Percentiles rank a stretch among this genome's conserved stretches.
These are phyloP conservation scores for Hirtodrosophila confusa DNA, from an alignment of 2,888 invertebrate species.

Conservation along the genomic window DNA sequence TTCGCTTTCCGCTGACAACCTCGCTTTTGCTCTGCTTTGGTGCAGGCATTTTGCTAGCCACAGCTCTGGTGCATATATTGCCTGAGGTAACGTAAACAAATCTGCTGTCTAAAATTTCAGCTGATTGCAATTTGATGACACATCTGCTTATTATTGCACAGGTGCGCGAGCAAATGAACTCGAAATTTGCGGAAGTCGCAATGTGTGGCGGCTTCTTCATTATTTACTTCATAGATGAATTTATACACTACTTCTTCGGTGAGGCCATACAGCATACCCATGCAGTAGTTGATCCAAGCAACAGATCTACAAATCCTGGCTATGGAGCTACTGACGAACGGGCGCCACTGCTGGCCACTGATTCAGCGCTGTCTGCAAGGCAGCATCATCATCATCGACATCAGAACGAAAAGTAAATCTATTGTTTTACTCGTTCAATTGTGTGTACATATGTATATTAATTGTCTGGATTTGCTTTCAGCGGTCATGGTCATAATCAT, in stretches of 20 bases:
- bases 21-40: constrained; percentile 91
- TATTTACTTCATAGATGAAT: constrained; percentile 90
- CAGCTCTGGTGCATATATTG: constrained; percentile 91
- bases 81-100: constrained; percentile 87
- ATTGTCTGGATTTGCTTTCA: constrained; percentile 20
- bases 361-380: not conserved
- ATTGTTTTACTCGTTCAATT: constrained; percentile 4
- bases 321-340: constrained; percentile 76
- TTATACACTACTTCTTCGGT: constrained; percentile 88
- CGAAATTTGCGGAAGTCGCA: constrained; percentile 87
- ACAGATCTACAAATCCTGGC: constrained; percentile 31
- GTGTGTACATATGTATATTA: not conserved
- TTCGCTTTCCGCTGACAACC: constrained; percentile 87
- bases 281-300: constrained; percentile 5
- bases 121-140: constrained; percentile 15
- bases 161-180: constrained; percentile 86
- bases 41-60: constrained; percentile 91
- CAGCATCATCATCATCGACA: constrained; percentile 17
- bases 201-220: constrained; percentile 89
- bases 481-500: constrained; percentile 40
- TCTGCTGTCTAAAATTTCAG: not conserved
- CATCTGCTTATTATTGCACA: constrained; percentile 36
- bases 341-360: constrained; percentile 36
- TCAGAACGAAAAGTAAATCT: constrained; percentile 34
- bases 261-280: constrained; percentile 81